Conservation (phyloP, 2,888 invertebrate genomes). For the Stictocephala bisonia region DNA sequence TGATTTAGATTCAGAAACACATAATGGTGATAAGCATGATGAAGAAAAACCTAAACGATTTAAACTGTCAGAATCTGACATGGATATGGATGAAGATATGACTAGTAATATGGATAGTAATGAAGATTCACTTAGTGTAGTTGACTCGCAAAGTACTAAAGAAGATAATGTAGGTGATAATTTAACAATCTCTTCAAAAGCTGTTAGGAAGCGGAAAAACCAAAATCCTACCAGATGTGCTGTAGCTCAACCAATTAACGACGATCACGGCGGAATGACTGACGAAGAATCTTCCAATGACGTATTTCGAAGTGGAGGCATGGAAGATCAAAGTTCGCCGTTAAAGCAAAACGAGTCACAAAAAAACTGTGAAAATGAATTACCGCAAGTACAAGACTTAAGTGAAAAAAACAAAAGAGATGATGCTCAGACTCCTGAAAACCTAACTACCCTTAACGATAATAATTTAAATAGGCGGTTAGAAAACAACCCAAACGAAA, state of each 20-base stretch:
- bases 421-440: slow-evolving; percentile 27
- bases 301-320: slow-evolving; percentile 58
- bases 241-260: slow-evolving; percentile 66
- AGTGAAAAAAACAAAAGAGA: slow-evolving; percentile 62
- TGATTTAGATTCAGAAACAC: slow-evolving; percentile 63
- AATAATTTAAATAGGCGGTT: neutral
- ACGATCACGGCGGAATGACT: slow-evolving; percentile 68
- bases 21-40: slow-evolving; percentile 58
- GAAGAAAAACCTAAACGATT: slow-evolving; percentile 68
- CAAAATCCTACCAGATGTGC: slow-evolving; percentile 88
- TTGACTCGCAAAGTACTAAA: slow-evolving; percentile 67
- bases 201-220: slow-evolving; percentile 87
- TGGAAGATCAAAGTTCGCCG: neutral
- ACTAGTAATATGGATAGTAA: slow-evolving; percentile 74
- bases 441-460: slow-evolving; percentile 54
- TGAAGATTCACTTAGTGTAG: slow-evolving; percentile 70
- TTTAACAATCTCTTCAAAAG: slow-evolving; percentile 68
- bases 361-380: slow-evolving; percentile 26
- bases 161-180: slow-evolving; percentile 67
- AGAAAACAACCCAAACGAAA: neutral
- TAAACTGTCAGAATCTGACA: slow-evolving; percentile 69
- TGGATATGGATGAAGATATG: slow-evolving; percentile 69
- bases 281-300: slow-evolving; percentile 74
- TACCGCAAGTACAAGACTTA: slow-evolving; percentile 64
- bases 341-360: neutral